A percentile compares a stretch with the other conserved stretches of the same genome.
These are phyloP conservation scores for Microtus montanus DNA, from an alignment of 2,113 vertebrate genomes.

Conservation along the genomic window DNA sequence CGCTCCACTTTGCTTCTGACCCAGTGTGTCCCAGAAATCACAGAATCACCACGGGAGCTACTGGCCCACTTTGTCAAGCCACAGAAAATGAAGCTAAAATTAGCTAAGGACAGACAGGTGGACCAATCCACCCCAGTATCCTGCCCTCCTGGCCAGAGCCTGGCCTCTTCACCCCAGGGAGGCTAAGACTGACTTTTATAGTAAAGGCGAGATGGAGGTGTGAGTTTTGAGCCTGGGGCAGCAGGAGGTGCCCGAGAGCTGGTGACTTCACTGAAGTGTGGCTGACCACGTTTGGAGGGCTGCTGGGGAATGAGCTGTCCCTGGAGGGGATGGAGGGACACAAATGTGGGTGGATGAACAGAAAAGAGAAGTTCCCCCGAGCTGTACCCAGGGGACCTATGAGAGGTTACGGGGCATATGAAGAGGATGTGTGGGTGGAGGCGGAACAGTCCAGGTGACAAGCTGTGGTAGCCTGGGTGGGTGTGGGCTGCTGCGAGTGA, in stretches of 20 bases:
- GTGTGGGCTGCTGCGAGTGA: neutral
- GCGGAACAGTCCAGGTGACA: neutral
- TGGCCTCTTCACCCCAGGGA: neutral
- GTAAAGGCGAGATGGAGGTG: slow-evolving; percentile 9
- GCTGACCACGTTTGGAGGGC: slow-evolving; percentile 11
- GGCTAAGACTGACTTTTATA: neutral
- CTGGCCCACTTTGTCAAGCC: slow-evolving; percentile 71
- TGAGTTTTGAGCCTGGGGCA: neutral
- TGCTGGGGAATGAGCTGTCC: neutral
- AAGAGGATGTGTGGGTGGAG: neutral
- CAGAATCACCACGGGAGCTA: slow-evolving; percentile 73
- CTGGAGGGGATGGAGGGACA: neutral
- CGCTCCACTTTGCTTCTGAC: slow-evolving; percentile 77
- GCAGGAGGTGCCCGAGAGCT: neutral
- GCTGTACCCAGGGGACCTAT: neutral
- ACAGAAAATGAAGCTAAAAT: slow-evolving; percentile 77
- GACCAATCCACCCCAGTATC: slow-evolving; percentile 28
- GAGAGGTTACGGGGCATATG: neutral
- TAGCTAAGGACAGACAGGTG: slow-evolving; percentile 76
- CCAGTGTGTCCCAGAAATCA: slow-evolving; percentile 80
- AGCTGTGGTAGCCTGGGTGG: neutral
- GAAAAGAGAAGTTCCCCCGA: neutral
- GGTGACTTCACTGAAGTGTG: slow-evolving; percentile 43
- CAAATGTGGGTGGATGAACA: neutral
- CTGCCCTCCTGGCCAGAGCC: slow-evolving; percentile 62